A percentile compares a stretch with the other conserved stretches of the same genome.
Evolutionary conservation across 2,113 vertebrate genomes (phyloP).

Genomic region (Phodopus roborovskii): DNA sequence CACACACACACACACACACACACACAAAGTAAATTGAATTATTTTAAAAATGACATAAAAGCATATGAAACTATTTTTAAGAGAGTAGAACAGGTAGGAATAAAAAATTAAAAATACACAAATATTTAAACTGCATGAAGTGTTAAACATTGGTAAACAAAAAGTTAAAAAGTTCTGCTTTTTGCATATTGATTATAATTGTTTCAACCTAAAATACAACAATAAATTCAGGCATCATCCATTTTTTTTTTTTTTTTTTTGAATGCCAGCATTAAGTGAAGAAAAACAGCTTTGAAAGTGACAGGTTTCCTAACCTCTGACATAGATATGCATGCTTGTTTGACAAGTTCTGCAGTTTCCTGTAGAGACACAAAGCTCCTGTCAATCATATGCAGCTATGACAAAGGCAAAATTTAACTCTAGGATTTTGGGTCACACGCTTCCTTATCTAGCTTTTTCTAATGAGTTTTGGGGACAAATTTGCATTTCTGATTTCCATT

Average conservation of each 20-base stretch:
- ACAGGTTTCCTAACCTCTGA: neutral
- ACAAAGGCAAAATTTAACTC: constrained; percentile 39
- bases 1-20: neutral
- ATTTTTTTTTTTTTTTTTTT: constrained; percentile 51
- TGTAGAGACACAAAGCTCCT: neutral
- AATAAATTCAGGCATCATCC: constrained; percentile 28
- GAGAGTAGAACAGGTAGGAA: neutral
- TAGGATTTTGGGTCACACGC: neutral
- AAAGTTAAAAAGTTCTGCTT: constrained; percentile 26
- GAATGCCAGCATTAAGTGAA: neutral
- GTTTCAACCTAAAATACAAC: constrained; percentile 8
- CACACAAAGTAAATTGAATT: neutral
- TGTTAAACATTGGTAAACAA: constrained; percentile 4
- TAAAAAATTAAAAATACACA: neutral
- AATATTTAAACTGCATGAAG: neutral
- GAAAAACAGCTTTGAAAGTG: constrained; percentile 35
- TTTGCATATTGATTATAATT: constrained; percentile 4
- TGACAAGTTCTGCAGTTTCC: constrained; percentile 51
- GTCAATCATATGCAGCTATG: constrained; percentile 16
- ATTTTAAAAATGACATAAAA: constrained; percentile 24
- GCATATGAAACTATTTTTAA: constrained; percentile 23
- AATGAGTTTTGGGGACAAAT: neutral
- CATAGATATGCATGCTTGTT: neutral
- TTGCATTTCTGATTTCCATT: neutral
- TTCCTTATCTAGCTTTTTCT: neutral